Evolutionary conservation across 1,140 invertebrate species (phyloP).

Genomic region (Teleopsis dalmanni): DNA sequence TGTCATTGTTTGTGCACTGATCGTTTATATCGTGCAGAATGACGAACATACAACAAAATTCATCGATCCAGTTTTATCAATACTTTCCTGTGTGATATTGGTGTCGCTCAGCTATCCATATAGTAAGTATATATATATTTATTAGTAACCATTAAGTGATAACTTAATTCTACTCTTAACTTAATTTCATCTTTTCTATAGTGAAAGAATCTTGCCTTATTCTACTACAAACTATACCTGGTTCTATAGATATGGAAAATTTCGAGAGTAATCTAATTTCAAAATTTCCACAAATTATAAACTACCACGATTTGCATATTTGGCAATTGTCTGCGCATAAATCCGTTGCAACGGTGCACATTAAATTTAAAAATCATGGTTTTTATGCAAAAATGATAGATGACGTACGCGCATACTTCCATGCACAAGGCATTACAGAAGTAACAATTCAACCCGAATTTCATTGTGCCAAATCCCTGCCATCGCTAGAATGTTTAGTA

Average conservation of each 20-base stretch:
- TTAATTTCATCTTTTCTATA: constrained; percentile 40
- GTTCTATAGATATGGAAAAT: constrained; percentile 63
- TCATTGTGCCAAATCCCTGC: constrained; percentile 35
- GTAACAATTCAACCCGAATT: constrained; percentile 77
- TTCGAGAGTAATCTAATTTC: constrained; percentile 56
- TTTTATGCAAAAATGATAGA: constrained; percentile 50
- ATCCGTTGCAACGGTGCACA: constrained; percentile 65
- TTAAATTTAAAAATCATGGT: constrained; percentile 60
- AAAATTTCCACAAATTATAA: constrained; percentile 70
- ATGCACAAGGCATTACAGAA: constrained; percentile 64
- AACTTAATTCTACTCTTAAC: background rate
- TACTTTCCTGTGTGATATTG: constrained; percentile 57
- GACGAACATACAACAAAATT: constrained; percentile 54
- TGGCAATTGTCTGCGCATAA: constrained; percentile 68
- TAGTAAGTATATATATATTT: constrained; percentile 53
- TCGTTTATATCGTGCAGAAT: constrained; percentile 56
- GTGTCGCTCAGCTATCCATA: constrained; percentile 64
- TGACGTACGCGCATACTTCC: constrained; percentile 60
- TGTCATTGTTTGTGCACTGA: constrained; percentile 58
- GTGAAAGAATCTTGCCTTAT: constrained; percentile 73
- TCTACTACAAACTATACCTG: constrained; percentile 72
- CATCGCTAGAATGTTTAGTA: constrained; percentile 35
- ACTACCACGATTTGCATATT: constrained; percentile 74
- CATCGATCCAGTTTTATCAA: constrained; percentile 63
- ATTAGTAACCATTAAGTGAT: no score